phyloP scores from a whole-genome alignment of 2,113 vertebrate species.

The Pontoporia blainvillei region DNA sequence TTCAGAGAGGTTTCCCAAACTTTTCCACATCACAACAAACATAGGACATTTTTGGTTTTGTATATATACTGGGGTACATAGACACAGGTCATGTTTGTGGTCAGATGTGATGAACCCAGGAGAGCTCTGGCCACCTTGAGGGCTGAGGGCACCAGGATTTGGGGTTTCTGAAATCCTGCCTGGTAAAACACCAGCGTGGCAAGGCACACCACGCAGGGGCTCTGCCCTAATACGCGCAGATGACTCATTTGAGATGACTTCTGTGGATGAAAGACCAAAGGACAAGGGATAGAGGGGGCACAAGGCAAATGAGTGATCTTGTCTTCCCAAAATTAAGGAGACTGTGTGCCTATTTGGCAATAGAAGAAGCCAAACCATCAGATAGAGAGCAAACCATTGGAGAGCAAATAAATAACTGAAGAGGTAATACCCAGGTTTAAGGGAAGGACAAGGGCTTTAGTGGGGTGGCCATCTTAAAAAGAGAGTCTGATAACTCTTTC shows the following conservation, averaged over 20 bases:
- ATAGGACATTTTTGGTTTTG: not conserved
- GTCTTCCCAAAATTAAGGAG: not conserved
- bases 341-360: not conserved
- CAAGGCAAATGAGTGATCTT: not conserved
- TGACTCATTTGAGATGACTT: not conserved
- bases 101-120: not conserved
- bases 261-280: not conserved
- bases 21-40: not conserved
- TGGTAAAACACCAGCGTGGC: not conserved
- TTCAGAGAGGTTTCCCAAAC: no score
- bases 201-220: no score
- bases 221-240: rapidly evolving
- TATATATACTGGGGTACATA: no score
- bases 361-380: not conserved
- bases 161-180: not conserved
- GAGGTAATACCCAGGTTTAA: not conserved
- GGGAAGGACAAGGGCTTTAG: not conserved
- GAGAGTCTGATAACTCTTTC: not conserved
- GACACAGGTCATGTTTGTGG: no score
- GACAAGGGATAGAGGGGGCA: not conserved
- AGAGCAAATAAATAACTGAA: not conserved
- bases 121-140: not conserved
- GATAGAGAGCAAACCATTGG: not conserved
- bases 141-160: not conserved
- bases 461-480: not conserved